Conservation (phyloP, 2,797 vertebrate genomes). For the Bucorvus abyssinicus region DNA sequence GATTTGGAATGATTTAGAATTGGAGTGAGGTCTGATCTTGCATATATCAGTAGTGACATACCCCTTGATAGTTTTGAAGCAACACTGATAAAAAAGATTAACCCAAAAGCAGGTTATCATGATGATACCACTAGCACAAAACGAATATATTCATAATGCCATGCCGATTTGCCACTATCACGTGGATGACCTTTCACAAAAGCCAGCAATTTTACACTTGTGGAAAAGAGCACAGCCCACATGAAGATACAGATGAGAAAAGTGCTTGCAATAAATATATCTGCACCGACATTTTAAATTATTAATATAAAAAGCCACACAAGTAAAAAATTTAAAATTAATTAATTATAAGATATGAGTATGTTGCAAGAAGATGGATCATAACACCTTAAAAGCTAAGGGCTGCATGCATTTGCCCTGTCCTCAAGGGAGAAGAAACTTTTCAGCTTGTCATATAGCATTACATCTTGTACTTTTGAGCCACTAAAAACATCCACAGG, state of each 20-base stretch:
- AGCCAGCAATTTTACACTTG: neutral
- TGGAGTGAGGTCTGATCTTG: neutral
- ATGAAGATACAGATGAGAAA: neutral
- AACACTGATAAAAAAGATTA: neutral
- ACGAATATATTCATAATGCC: neutral
- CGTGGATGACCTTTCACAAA: neutral
- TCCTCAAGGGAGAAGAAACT: neutral
- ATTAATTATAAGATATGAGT: neutral
- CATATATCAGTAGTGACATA: neutral
- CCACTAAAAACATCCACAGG: neutral
- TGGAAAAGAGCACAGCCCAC: neutral
- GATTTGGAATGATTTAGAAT: rapidly evolving
- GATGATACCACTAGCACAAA: neutral
- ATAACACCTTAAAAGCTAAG: neutral
- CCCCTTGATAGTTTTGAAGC: neutral
- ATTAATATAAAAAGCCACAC: neutral
- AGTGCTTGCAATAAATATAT: neutral
- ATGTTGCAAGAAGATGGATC: neutral
- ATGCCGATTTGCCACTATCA: rapidly evolving
- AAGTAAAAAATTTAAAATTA: neutral
- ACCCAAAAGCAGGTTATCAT: neutral
- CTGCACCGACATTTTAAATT: neutral
- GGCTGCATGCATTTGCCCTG: neutral
- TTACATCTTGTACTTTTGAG: neutral
- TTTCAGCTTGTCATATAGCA: neutral